Conservation (phyloP, 2,797 vertebrate genomes). For the Columba guinea region DNA sequence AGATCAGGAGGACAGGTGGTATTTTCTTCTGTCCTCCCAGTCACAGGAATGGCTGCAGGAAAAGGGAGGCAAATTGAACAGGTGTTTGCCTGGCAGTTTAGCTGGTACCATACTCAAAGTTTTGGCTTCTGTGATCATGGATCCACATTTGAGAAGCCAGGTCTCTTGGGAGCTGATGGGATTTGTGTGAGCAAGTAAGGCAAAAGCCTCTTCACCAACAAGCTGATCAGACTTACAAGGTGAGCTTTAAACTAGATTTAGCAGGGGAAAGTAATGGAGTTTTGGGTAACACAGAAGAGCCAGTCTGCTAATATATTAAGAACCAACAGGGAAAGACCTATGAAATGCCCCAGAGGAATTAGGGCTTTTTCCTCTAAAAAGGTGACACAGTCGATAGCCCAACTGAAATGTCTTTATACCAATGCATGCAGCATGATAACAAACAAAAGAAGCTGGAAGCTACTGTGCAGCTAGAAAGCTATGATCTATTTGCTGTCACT, state of each 20-base stretch:
- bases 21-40: background rate
- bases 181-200: background rate
- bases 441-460: background rate
- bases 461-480: background rate
- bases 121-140: background rate
- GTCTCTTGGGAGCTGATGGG: background rate
- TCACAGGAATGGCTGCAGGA: background rate
- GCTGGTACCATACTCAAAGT: background rate
- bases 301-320: background rate
- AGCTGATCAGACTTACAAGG: background rate
- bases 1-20: background rate
- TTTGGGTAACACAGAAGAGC: background rate
- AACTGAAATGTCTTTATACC: background rate
- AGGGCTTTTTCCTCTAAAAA: background rate
- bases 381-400: background rate
- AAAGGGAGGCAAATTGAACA: background rate
- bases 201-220: background rate
- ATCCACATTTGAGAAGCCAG: background rate
- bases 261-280: accelerated
- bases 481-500: background rate
- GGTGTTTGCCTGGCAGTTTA: accelerated
- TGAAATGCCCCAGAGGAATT: background rate
- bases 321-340: background rate
- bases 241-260: background rate
- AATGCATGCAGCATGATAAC: background rate